Evolutionary conservation across 1,140 invertebrate species (phyloP).

Genomic region (Scaptomyza montana): DNA sequence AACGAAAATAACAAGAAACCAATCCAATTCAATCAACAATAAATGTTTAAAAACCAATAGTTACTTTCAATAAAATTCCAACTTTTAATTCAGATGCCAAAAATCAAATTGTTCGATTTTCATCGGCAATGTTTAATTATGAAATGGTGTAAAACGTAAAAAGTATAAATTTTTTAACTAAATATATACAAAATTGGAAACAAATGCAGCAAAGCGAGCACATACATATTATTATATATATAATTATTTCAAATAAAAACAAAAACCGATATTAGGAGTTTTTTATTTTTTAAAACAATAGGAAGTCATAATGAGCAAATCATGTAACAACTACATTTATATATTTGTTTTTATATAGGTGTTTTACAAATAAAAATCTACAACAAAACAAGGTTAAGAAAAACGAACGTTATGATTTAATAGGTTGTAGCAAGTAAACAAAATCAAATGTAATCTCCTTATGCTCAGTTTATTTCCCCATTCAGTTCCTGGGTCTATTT

Average conservation of each 20-base stretch:
- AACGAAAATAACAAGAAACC: slow-evolving; percentile 18
- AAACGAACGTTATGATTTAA: slow-evolving; percentile 38
- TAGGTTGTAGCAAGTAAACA: slow-evolving; percentile 76
- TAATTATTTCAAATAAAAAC: slow-evolving; percentile 65
- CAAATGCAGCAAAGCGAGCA: slow-evolving; percentile 35
- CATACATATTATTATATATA: slow-evolving; percentile 34
- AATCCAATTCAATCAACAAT: slow-evolving; percentile 34
- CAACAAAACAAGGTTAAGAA: slow-evolving; percentile 10
- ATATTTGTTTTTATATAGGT: slow-evolving; percentile 33
- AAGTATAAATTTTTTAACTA: slow-evolving; percentile 51
- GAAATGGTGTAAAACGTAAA: slow-evolving; percentile 37
- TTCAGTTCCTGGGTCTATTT: slow-evolving; percentile 21
- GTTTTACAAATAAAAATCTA: slow-evolving; percentile 38
- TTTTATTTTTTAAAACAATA: slow-evolving; percentile 37
- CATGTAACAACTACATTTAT: slow-evolving; percentile 14
- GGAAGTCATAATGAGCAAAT: slow-evolving; percentile 26
- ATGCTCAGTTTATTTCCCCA: slow-evolving; percentile 15
- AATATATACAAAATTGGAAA: slow-evolving; percentile 17
- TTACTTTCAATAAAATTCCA: slow-evolving; percentile 40
- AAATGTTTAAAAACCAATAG: slow-evolving; percentile 36
- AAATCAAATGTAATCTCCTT: slow-evolving; percentile 19
- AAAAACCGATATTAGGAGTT: slow-evolving; percentile 63
- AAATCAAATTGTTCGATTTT: slow-evolving; percentile 54
- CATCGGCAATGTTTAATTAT: slow-evolving; percentile 38
- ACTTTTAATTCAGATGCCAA: slow-evolving; percentile 46